Evolutionary conservation across 2,888 invertebrate species (phyloP), one percentile per base, ranked within the genome.

Genomic region (Anthophora plumipes): DNA sequence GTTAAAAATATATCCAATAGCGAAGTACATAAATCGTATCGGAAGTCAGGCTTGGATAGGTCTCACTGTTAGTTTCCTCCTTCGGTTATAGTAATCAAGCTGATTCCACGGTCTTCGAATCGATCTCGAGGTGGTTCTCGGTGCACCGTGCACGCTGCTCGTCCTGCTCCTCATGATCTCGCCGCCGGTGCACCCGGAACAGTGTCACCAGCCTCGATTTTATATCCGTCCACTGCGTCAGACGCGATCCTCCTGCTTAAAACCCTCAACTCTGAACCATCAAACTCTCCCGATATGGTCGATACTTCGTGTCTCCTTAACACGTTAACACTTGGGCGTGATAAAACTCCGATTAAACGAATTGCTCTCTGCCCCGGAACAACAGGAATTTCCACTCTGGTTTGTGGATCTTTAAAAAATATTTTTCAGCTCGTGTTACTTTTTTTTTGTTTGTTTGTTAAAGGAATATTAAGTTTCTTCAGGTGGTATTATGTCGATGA

Each of bases 1-100:
- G 4, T 31, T 31, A 31, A 31, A n/a, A 31, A 31, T 31, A 31
- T 31, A 3, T 31, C 4, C 31, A 31, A n/a, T n/a, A 31, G 31
- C 4, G 31, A 31, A 31, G n/a, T n/a, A 48, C 3, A 39, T 17
- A 25, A 55, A 17, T 8, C 1, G 14, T 43, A 61, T 63, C 52
- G 48, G 57, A 68, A 68, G 52, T 82, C 68, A 64, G 50, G 22
- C 54, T 20, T 6, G 37, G 54, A 20, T n/a, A 17, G 25, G 39
- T 22, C 59, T 25, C 11, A 6, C 5, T 61, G 17, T 25, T 9
- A 31, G 37, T 8, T 20, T 59, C 22, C 43, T 37, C 8, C 63
- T 69, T 52, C 66, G 66, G 61, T 75, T 67, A 68, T 22, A 52
- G 52, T 39, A 77, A 77, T 77, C 77, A n/a, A 57, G 61, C n/a